Percentiles rank a stretch among this genome's conserved stretches.
These are phyloP conservation scores for Crypturellus undulatus DNA, from an alignment of 2,113 vertebrate species.

Conservation along the genomic window DNA sequence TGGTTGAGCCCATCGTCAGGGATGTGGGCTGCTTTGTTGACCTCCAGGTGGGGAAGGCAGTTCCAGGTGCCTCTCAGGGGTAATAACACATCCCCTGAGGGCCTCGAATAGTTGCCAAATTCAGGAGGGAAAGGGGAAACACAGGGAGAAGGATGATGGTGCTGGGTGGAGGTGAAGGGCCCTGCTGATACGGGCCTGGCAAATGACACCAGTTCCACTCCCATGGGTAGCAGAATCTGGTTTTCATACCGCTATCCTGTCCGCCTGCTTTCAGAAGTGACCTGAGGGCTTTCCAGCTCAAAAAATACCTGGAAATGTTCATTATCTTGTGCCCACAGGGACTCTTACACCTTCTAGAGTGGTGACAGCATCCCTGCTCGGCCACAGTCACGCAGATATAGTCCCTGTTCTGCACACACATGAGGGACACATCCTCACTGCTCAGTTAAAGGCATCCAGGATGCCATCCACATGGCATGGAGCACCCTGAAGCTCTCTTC, in stretches of 20 bases:
- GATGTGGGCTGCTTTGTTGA: not conserved
- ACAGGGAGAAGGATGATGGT: not conserved
- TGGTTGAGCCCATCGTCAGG: fast-evolving
- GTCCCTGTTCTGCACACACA: fast-evolving
- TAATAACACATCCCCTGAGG: not conserved
- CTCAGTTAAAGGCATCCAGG: not conserved
- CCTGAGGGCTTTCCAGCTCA: not conserved
- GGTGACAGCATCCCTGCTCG: not conserved
- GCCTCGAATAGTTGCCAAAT: not conserved
- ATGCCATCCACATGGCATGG: not conserved
- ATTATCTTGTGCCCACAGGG: not conserved
- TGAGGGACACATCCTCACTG: not conserved
- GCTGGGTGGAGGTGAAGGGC: not conserved
- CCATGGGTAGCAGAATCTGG: not conserved
- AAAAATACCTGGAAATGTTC: not conserved
- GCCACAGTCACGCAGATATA: too few relatives aligned
- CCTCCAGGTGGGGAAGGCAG: not conserved
- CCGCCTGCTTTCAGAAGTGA: not conserved
- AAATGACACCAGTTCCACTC: not conserved
- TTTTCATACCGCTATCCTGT: not conserved
- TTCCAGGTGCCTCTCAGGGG: fast-evolving
- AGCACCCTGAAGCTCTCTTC: not conserved
- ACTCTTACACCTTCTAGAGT: not conserved
- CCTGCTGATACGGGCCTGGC: not conserved
- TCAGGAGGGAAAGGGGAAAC: fast-evolving